phyloP scores from a whole-genome alignment of 2,888 invertebrate genomes.

The Coelopa pilipes region DNA sequence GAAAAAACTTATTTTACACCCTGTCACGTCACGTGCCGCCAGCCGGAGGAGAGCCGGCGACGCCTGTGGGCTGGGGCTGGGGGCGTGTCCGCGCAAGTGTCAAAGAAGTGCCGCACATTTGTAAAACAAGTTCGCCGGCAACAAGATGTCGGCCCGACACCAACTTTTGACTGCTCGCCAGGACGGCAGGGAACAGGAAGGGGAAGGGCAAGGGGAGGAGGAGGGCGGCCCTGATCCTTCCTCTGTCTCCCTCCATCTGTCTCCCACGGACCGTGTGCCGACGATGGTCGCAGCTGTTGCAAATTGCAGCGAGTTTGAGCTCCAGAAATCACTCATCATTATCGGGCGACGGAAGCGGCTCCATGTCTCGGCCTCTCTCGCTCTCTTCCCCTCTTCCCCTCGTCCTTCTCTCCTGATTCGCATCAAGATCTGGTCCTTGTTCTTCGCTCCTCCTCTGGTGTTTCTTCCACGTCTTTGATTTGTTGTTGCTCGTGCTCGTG shows the following conservation, averaged over 20 bases:
- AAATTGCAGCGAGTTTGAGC: slow-evolving; percentile 21
- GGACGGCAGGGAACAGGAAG: background rate
- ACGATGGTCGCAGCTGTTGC: slow-evolving; percentile 23
- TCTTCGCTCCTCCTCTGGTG: too few species aligned
- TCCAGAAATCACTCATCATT: slow-evolving; percentile 33
- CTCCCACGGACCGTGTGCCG: background rate
- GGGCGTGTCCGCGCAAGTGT: background rate
- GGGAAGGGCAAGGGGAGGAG: too few species aligned
- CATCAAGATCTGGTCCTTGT: background rate
- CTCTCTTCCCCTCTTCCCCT: too few species aligned
- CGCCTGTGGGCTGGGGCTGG: background rate
- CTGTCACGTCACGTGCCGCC: slow-evolving; percentile 13
- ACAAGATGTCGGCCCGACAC: slow-evolving; percentile 15
- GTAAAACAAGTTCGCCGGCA: slow-evolving; percentile 21
- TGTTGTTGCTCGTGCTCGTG: background rate
- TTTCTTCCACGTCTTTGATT: too few species aligned
- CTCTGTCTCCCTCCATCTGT: background rate
- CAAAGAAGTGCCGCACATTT: slow-evolving; percentile 29
- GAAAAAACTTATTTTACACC: slow-evolving; percentile 16
- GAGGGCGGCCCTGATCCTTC: background rate
- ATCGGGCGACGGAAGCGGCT: slow-evolving; percentile 9
- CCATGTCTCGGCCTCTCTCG: background rate
- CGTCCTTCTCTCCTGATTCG: too few species aligned
- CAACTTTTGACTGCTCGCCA: slow-evolving; percentile 15
- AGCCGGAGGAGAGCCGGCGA: too few species aligned